phyloP scores from a whole-genome alignment of 1,140 invertebrate genomes.

The Drosophila biarmipes region DNA sequence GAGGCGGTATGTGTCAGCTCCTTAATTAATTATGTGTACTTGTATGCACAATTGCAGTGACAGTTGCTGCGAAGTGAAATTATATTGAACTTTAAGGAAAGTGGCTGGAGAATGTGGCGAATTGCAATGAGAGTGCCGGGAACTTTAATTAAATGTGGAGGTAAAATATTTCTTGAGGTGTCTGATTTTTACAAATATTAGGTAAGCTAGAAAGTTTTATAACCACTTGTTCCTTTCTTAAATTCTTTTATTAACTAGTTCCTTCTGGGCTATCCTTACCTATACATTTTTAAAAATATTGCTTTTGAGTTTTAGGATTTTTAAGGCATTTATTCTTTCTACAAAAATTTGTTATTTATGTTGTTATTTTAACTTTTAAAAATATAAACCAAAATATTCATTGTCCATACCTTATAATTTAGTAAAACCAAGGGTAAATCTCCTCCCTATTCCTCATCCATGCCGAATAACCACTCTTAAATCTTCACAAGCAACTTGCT shows the following conservation, averaged over 20 bases:
- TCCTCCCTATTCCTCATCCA: not conserved
- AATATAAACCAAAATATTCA: too few relatives aligned
- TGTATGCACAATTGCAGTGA: constrained; percentile 67
- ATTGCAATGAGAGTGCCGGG: not conserved
- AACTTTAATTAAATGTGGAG: not conserved
- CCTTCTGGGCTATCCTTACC: too few relatives aligned
- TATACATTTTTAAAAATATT: too few relatives aligned
- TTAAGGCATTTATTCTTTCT: too few relatives aligned
- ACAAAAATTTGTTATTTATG: too few relatives aligned
- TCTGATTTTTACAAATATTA: not conserved
- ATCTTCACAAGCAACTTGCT: constrained; percentile 20
- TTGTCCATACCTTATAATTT: not conserved
- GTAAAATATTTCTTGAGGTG: not conserved
- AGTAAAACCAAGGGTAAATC: not conserved
- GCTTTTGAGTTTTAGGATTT: too few relatives aligned
- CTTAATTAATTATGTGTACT: constrained; percentile 78
- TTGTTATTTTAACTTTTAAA: too few relatives aligned
- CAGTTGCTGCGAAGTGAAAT: constrained; percentile 54
- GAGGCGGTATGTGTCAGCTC: constrained; percentile 61
- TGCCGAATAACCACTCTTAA: not conserved
- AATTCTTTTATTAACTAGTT: too few relatives aligned
- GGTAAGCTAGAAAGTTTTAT: too few relatives aligned
- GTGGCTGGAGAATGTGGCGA: not conserved
- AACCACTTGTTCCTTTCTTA: too few relatives aligned
- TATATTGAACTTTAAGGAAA: constrained; percentile 32